Percentiles rank a stretch among this genome's conserved stretches.
phyloP scores from a whole-genome alignment of 2,888 invertebrate species.

The Hyposoter didymator region DNA sequence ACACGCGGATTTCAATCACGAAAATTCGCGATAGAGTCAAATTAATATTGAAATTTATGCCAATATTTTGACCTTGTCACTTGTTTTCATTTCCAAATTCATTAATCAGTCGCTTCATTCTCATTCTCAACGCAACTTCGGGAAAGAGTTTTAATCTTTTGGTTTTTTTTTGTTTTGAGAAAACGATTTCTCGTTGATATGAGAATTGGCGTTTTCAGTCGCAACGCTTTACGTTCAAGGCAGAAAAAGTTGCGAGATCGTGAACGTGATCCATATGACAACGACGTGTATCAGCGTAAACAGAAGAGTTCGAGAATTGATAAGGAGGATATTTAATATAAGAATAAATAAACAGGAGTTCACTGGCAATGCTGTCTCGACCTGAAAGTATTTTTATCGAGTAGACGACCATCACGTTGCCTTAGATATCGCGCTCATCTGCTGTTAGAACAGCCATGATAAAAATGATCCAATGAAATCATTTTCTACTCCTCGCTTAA shows the following conservation, averaged over 20 bases:
- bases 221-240: not conserved
- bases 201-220: conserved; percentile 24
- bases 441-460: not conserved
- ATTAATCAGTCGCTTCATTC: not conserved
- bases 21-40: conserved; percentile 16
- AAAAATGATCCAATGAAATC: conserved; percentile 11
- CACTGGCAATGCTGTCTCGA: conserved; percentile 46
- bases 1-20: conserved; percentile 68
- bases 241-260: conserved; percentile 37
- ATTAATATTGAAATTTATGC: conserved; percentile 4
- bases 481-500: not conserved
- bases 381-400: conserved; percentile 62
- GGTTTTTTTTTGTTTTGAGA: not conserved
- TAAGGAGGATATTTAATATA: conserved; percentile 71
- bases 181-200: conserved; percentile 27
- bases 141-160: not conserved
- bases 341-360: conserved; percentile 73
- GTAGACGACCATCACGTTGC: conserved; percentile 17
- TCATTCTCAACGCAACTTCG: not conserved
- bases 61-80: not conserved
- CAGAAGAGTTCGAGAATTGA: conserved; percentile 65
- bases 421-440: conserved; percentile 12
- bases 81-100: not conserved
- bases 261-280: conserved; percentile 63
- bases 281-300: conserved; percentile 64